phyloP scores from a whole-genome alignment of 2,797 vertebrate genomes.

The Neomorphus geoffroyi region DNA sequence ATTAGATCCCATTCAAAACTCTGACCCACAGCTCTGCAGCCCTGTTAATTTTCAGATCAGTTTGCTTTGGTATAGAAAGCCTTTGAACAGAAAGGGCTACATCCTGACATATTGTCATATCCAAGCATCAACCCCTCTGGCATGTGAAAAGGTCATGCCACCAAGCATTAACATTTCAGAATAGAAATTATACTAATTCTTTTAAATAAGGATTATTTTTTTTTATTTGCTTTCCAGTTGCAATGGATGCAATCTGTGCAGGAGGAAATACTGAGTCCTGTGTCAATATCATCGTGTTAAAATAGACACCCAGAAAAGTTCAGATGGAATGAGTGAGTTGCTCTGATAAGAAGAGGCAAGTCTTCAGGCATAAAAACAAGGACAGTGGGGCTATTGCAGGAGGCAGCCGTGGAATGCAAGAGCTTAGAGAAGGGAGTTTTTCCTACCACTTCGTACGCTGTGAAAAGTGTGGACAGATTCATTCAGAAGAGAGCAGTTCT shows the following conservation, averaged over 20 bases:
- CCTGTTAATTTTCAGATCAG: neutral
- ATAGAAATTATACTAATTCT: constrained; percentile 18
- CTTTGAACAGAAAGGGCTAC: constrained; percentile 3
- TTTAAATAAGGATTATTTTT: constrained; percentile 29
- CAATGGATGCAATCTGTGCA: neutral
- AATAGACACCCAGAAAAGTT: neutral
- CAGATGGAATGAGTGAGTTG: neutral
- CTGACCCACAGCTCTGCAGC: neutral
- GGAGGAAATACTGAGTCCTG: neutral
- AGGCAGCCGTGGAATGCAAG: neutral
- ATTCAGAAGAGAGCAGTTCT: neutral
- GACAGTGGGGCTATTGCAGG: neutral
- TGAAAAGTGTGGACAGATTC: neutral
- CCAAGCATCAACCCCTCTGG: constrained; percentile 38
- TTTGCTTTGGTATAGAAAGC: constrained; percentile 33
- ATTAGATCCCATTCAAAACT: neutral
- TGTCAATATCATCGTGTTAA: neutral
- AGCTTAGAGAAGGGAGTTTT: neutral
- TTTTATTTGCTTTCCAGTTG: neutral
- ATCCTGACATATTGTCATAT: constrained; percentile 54
- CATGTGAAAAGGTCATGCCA: constrained; percentile 67
- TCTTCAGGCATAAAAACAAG: neutral
- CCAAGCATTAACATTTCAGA: constrained; percentile 54
- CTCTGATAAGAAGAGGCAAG: neutral
- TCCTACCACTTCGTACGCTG: neutral